phyloP scores from a whole-genome alignment of 2,888 invertebrate genomes.

The Sminthurinus aureus region DNA sequence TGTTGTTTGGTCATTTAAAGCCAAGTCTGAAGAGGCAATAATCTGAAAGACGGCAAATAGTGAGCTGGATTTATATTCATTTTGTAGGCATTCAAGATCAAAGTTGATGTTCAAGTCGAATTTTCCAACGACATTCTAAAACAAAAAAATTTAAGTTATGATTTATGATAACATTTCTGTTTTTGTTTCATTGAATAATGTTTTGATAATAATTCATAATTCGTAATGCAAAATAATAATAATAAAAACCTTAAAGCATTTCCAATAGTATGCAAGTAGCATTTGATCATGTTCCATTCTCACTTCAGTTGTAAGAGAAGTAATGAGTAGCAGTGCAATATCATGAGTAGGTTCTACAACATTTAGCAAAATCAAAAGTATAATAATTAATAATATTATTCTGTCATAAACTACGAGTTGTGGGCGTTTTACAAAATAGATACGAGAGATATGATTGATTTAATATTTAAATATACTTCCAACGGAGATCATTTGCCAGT shows the following conservation, averaged over 20 bases:
- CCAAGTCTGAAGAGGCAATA: constrained; percentile 50
- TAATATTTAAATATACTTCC: constrained; percentile 47
- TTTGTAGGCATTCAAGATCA: constrained; percentile 40
- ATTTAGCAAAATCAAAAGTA: no score
- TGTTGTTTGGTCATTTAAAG: constrained; percentile 42
- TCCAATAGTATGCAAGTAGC: constrained; percentile 59
- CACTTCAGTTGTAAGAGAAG: constrained; percentile 54
- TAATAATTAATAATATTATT: no score
- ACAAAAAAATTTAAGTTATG: no score
- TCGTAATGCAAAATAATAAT: no score
- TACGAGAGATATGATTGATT: no score
- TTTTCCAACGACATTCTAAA: constrained; percentile 17
- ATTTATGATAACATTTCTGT: not conserved
- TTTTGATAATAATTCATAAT: no score
- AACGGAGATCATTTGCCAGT: constrained; percentile 60
- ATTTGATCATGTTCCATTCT: constrained; percentile 47
- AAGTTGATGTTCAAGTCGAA: constrained; percentile 40
- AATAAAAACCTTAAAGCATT: constrained; percentile 49
- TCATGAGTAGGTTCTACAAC: constrained; percentile 58
- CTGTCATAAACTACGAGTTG: no score
- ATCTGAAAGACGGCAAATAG: constrained; percentile 51
- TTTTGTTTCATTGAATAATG: not conserved
- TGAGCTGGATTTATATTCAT: constrained; percentile 50
- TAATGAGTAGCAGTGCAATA: constrained; percentile 55
- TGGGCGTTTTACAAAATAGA: no score